Base-by-base conservation (phyloP, 2,888 invertebrate genomes). In the Reticulitermes lucifugus region DNA sequence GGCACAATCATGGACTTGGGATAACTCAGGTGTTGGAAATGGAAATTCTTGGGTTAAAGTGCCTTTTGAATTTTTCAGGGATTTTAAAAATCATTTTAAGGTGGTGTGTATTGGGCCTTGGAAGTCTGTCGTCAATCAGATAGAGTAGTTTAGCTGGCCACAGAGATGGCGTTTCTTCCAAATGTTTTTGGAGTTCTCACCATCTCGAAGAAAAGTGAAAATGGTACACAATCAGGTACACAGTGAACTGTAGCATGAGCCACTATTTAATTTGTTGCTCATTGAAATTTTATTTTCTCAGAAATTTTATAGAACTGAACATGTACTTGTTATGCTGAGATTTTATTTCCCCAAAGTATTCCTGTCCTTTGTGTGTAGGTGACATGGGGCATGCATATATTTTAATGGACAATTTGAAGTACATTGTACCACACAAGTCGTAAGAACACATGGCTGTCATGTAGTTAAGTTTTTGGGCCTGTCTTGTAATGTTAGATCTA, bases 61-160 rank as follows among this genome's bases (percentile, higher is more conserved):
- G 77, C 77, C 77, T 77, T 77, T 77, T 77, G 46, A 77, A 77
- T 43, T 77, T 77, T 77, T 77, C 77, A 77, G 77, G 77, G 77
- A 77, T 77, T 77, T 77, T 77, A 77, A 77, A 77, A 77, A 43
- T 77, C 46, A n/a, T 35, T 77, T 12, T 77, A n/a, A 77, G 43
- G 7, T 65, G 65, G 65, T 65, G n/a, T 25, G 65, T 65, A 77
- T 21, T 22, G 46, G 77, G 77, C 35, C 35, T 77, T 46, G 12
- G 41, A 73, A n/a, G 46, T 77, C 6, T 77, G 46, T 77, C 22
- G 4, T 29, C 29, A 70, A 70, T 25, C 70, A 70, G 70, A n/a
- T 7, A 73, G 41, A 77, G n/a, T n/a, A 65, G 65, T n/a, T 18
- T 55, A 18, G 55, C 55, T 55, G 55, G 18, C 55, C 55, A 55